Evolutionary conservation across 2,113 vertebrate genomes (phyloP), one percentile per base, ranked within the genome.

Genomic region (Onychorhynchus coronatus): DNA sequence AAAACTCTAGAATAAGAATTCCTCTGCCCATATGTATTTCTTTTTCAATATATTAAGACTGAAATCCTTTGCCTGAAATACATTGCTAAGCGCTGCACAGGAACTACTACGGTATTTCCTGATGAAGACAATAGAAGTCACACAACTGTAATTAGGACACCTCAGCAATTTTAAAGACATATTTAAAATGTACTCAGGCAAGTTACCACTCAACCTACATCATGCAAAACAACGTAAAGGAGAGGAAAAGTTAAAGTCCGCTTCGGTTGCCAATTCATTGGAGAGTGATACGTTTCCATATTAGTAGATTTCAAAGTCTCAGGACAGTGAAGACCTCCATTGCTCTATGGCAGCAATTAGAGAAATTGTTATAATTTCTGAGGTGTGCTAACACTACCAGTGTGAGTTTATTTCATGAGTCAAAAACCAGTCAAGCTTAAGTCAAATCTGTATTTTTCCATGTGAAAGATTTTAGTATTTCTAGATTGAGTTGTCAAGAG

Each of bases 141-240:
- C 2, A 1, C 28, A 75, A 33, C 16, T n/a, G 3, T 33, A 53
- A 42, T n/a, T 55, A 62, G 21, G 28, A 72, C 13, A n/a, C 2
- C 20, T 77, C 49, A 68, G 7, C 0, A n/a, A n/a, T n/a, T n/a
- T n/a, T n/a, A n/a, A 2, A 72, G 5, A 9, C 1, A 4, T 15
- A 6, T 28, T 55, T 62, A n/a, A 85, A 81, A 80, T n/a, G n/a
- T n/a, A n/a, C n/a, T n/a, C n/a, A 30, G 14, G 4, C 8, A 76
- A 33, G 11, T 37, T 37, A 41, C 10, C n/a, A 33, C 24, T 66
- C 1, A 0, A 53, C 0, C 0, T 30, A 16, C 12, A 12, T 41
- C 12, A 21, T 19, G 3, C 7, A 47, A 91, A 86, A 4, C 8
- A 59, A 4, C 3, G 3, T 21, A 44, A 75, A 27, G 7, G 5